phyloP scores from a whole-genome alignment of 2,797 vertebrate species.

The Peromyscus aztecus region DNA sequence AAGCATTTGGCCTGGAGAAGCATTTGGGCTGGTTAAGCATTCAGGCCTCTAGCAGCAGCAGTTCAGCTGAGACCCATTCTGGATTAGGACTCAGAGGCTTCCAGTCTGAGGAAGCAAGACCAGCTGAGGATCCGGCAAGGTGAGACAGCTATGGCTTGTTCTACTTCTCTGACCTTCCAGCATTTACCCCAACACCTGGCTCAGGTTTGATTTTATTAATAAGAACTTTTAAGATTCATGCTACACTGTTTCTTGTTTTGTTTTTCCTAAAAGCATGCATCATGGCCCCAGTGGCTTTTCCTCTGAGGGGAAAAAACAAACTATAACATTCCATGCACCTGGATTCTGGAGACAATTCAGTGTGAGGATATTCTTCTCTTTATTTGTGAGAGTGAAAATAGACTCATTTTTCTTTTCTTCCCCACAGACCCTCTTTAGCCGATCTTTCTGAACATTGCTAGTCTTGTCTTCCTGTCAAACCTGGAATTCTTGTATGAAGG shows the following conservation, averaged over 20 bases:
- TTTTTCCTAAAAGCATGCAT: background rate
- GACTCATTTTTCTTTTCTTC: constrained; percentile 91
- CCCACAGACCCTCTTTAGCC: constrained; percentile 92
- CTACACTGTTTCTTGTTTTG: background rate
- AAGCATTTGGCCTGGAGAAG: no score
- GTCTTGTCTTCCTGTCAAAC: constrained; percentile 92
- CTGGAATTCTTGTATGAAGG: constrained; percentile 90
- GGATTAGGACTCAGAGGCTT: no score
- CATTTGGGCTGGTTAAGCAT: no score
- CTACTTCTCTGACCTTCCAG: no score
- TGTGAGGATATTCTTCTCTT: constrained; percentile 90
- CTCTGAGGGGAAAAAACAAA: constrained; percentile 92
- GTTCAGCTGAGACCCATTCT: no score
- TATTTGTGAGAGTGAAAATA: constrained; percentile 93
- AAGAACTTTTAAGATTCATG: no score
- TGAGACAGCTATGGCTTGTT: no score
- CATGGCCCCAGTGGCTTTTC: constrained; percentile 90
- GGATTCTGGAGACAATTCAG: constrained; percentile 92
- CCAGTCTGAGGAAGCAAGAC: no score
- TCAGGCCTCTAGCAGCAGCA: no score
- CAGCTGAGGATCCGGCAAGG: no score
- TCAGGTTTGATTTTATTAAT: no score
- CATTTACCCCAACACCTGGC: no score
- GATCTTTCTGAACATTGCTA: constrained; percentile 92
- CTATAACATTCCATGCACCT: constrained; percentile 89